Evolutionary conservation across 2,113 vertebrate species (phyloP), one percentile per base, ranked within the genome.

Genomic region (Hypanus sabinus): DNA sequence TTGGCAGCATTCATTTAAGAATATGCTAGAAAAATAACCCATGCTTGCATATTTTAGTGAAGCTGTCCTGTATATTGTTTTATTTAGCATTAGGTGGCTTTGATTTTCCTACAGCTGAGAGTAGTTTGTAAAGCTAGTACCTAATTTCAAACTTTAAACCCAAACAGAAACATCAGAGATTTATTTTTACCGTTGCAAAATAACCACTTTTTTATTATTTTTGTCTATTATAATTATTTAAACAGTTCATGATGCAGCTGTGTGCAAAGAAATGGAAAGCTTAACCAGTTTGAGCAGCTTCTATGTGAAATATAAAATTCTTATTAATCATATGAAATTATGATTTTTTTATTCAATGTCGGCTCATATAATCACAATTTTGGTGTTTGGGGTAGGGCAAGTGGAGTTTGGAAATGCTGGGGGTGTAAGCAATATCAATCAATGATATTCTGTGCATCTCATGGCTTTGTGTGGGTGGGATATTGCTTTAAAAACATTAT

Each of bases 41-140:
- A 62, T 60, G 83, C 55, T 85, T 87, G 83, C 83, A 87, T 57
- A 87, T 90, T 46, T 90, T 62, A 33, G 30, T 33, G n/a, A 90
- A 62, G 5, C 60, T 88, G 57, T 55, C 65, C 18, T 38, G 62
- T 38, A 24, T 20, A 11, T 1, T 70, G 62, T 38, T 70, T 38
- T 3, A 8, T 38, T 70, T 62, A 55, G 18, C 20, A 22, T 5
- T 71, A 33, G 65, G 38, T 92, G n/a, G 18, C 88, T 92, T 92
- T 92, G 68, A 27, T 71, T 10, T 20, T 46, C 20, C 46, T 71
- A 71, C 18, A 71, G 57, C 62, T 90, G 87, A 90, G 24, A 46
- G 10, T 65, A 62, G 33, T 92, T 70, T 68, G 22, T 9, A 27
- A 92, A 71, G 18, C 90, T 38, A 20, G 20, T 6, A 0, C 36